Evolutionary conservation across 2,113 vertebrate genomes (phyloP).

Genomic region (Brevimyrus niger): DNA sequence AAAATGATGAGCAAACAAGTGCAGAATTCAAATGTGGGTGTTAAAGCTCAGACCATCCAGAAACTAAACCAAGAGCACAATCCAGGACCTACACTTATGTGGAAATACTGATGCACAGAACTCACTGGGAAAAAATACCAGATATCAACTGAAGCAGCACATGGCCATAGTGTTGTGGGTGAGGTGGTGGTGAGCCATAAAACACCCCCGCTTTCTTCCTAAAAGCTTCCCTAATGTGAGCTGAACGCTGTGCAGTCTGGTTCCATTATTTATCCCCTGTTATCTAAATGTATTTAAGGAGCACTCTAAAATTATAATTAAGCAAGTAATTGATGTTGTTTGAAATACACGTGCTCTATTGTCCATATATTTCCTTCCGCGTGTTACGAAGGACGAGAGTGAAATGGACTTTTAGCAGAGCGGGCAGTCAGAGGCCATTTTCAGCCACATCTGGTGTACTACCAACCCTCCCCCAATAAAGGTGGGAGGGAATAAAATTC

Average conservation of each 20-base stretch:
- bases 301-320: constrained; percentile 12
- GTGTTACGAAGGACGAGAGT: neutral
- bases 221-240: constrained; percentile 2
- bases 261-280: neutral
- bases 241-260: neutral
- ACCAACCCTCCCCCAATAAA: neutral
- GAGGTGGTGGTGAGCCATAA: neutral
- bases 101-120: neutral
- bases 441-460: neutral
- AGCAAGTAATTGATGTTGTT: constrained; percentile 3
- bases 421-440: neutral
- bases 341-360: neutral
- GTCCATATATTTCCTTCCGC: neutral
- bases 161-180: neutral
- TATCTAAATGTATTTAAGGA: constrained; percentile 8
- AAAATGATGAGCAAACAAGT: neutral
- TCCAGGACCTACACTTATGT: neutral
- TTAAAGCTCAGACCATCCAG: neutral
- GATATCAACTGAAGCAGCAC: neutral
- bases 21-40: neutral
- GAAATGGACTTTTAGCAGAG: neutral
- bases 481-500: neutral
- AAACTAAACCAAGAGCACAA: neutral
- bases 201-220: constrained; percentile 1
- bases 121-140: neutral